Evolutionary conservation across 2,888 invertebrate genomes (phyloP), one percentile per base, ranked within the genome.

Genomic region (Drosophila suboccidentalis): DNA sequence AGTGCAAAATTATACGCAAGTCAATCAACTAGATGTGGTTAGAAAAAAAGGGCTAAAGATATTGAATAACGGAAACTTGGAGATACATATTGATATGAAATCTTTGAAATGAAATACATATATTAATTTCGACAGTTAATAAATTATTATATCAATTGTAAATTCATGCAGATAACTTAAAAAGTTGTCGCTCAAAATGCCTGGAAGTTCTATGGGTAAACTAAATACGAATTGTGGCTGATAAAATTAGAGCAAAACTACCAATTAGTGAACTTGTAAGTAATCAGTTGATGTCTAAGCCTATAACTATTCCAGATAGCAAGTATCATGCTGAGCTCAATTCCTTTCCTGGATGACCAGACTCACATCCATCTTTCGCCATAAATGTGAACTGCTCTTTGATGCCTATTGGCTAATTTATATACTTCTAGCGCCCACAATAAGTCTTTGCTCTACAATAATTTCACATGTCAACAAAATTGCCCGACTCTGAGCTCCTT

Each of bases 1-100:
- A 75, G 75, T 78, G 59, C 62, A 68, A 66, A 75, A 78, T 78
- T 78, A 75, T 53, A 67, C 53, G 60, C 36, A 66, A 68, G 62
- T 78, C 75, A 78, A 78, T 75, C 75, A 65, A 58, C 53, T 55
- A 32, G 38, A 47, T 22, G 46, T 19, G 15, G 36, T 4, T 19
- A 34, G 6, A 39, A 26, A 26, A 46, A 15, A n/a, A 19, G 13
- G 17, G 34, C 34, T 43, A 43, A 19, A 19, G 29, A 53, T 15
- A 4, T 38, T 38, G 15, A 39, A 15, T 39, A 8, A 39, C 10
- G 36, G 10, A 15, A 55, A 44, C 19, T 17, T 15, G 1, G 1
- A 22, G 15, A 38, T 38, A 17, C 10, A 50, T 53, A 39, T 43
- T 26, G 11, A 11, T 29, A 11, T 5, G 39, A 47, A 26, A 47